Conservation (phyloP, 2,888 invertebrate genomes). For the Galeopsomyia nigrocyanea region DNA sequence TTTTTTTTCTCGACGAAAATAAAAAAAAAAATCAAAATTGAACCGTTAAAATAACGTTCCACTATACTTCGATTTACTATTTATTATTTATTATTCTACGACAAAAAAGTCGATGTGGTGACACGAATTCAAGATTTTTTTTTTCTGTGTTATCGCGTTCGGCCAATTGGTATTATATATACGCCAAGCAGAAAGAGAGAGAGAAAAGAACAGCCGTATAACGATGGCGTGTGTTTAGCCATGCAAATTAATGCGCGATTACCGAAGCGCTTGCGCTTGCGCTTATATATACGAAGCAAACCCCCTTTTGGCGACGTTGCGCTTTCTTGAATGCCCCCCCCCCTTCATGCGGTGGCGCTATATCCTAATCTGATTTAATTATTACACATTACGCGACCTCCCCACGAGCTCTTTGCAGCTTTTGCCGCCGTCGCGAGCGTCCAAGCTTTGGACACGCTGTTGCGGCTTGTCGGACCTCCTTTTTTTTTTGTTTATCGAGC, state of each 20-base stretch:
- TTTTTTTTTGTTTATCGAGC: slow-evolving; percentile 28
- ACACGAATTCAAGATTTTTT: too few relatives aligned
- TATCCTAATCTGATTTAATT: slow-evolving; percentile 63
- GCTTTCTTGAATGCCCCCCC: slow-evolving; percentile 34
- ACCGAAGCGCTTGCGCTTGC: slow-evolving; percentile 56
- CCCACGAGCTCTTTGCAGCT: slow-evolving; percentile 37
- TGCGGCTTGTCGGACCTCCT: background rate
- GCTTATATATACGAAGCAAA: slow-evolving; percentile 13
- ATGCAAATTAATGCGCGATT: slow-evolving; percentile 69
- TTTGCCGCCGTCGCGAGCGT: slow-evolving; percentile 22
- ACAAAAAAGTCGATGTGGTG: too few relatives aligned
- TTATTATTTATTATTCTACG: too few relatives aligned
- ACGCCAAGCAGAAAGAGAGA: too few relatives aligned
- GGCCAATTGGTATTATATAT: too few relatives aligned
- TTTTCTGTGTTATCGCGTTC: too few relatives aligned
- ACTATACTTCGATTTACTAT: too few relatives aligned
- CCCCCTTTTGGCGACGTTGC: slow-evolving; percentile 35
- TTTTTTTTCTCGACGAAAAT: background rate
- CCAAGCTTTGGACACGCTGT: slow-evolving; percentile 1
- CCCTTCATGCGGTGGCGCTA: slow-evolving; percentile 1
- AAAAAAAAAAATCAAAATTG: background rate
- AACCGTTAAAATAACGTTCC: too few relatives aligned
- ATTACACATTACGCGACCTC: slow-evolving; percentile 60
- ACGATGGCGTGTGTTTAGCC: slow-evolving; percentile 65
- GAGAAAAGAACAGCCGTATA: too few relatives aligned